Base-by-base conservation (phyloP, 2,113 vertebrate genomes). In the Dolichotis patagonum region DNA sequence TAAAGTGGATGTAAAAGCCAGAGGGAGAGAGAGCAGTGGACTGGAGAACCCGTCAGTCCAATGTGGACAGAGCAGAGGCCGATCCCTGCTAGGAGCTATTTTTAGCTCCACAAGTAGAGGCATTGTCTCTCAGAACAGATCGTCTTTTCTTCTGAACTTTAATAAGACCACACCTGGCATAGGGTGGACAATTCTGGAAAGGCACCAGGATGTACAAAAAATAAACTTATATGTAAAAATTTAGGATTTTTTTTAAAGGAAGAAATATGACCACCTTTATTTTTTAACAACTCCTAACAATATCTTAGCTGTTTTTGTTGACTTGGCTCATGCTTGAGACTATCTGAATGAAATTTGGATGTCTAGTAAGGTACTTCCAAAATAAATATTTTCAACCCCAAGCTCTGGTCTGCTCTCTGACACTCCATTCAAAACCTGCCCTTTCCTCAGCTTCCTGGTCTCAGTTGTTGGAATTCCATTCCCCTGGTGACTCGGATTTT, bases 61-160 rank as follows among this genome's bases (percentile, higher is more conserved):
- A 22, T 2, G 1, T 14, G 17, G 67, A 49, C 62, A 32, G 1
- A 54, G 32, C 30, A 9, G 85, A 91, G 32, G 69, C 83, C 90
- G 86, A 28, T 94, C 13, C 0, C 1, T 43, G 7, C 30, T 46
- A 38, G 2, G 46, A 28, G 85, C 28, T 97, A 94, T 90, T 96
- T 97, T 96, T 90, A 91, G 95, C 65, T 86, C 82, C 43, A 88
- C 75, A 97, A 96, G 95, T 35, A 80, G 82, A 93, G 92, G 90
- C 92, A 96, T 97, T 98, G 94, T 98, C 6, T 97, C 75, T 92
- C 77, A 87, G 96, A 97, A 98, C 96, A 98, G 81, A 95, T 75
- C 58, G 62, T 22, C 97, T 97, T 98, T 98, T 97, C 97, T 97
- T 97, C 43, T n/a, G 82, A 92, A 88, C 88, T 97, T 96, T 92